Evolutionary conservation across 2,888 invertebrate genomes (phyloP), one percentile per base, ranked within the genome.

Genomic region (Hoplodrina ambigua): DNA sequence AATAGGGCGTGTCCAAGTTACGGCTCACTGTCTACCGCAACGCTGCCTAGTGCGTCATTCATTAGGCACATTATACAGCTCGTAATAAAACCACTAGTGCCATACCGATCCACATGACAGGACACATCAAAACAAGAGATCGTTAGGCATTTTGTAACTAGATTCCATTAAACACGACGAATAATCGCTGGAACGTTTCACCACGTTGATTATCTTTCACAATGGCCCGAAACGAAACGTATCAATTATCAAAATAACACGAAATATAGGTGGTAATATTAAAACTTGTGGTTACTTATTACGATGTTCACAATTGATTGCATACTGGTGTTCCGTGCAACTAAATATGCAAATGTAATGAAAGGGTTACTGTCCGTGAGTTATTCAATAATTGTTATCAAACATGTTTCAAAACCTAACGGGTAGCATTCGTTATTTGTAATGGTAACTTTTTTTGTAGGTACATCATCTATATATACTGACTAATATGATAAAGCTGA

Each of bases 291-390:
- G 76, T 82, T 82, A 83, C 77, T 85, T 76, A 84, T 80, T 84
- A 85, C 81, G 82, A 82, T 86, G 84, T 81, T 85, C 73, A 82
- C 84, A 85, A 87, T 86, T 87, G 85, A 88, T 89, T 85, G 82
- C 80, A 78, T 72, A 74, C 65, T 73, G 69, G 69, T 76, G 78
- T 82, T 82, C 76, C 77, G 69, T 85, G 78, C 76, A 80, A 78
- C 70, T 85, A 75, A 79, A 80, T 87, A 90, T 90, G 91, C 85
- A 89, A 90, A 91, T 89, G 73, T 84, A 88, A 87, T 83, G 76
- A 83, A 86, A 89, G 87, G 86, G 87, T 89, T 83, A 79, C 72
- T 72, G 74, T 58, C 72, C 82, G 78, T 78, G 77, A 76, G 81
- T 85, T 86, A 80, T 85, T 86, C 80, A 82, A 88, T 85, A 80